Conservation (phyloP, 1,140 invertebrate species). For the Asobara japonica region DNA sequence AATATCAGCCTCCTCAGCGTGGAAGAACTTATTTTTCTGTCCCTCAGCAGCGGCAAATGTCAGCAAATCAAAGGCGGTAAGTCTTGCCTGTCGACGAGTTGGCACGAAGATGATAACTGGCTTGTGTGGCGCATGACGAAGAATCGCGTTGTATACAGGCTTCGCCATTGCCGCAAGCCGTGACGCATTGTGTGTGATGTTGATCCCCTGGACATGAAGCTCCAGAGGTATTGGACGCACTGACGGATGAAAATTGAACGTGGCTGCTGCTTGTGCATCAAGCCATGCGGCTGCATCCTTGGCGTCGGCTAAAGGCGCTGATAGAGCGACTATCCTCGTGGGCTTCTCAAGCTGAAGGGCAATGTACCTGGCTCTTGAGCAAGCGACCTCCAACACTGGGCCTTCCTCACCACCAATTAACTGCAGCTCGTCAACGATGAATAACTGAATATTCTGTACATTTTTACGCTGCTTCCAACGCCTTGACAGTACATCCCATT, state of each 20-base stretch:
- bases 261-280: conserved; percentile 89
- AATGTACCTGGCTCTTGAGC: conserved; percentile 97
- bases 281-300: conserved; percentile 97
- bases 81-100: conserved; percentile 89
- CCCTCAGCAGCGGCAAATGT: conserved; percentile 92
- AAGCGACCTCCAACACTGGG: conserved; percentile 96
- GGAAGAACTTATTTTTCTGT: conserved; percentile 86
- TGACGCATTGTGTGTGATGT: conserved; percentile 96
- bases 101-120: conserved; percentile 98
- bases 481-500: conserved; percentile 98
- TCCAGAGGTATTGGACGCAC: conserved; percentile 95
- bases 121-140: conserved; percentile 85
- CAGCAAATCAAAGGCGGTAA: conserved; percentile 95
- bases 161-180: conserved; percentile 97
- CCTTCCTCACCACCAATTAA: conserved; percentile 88
- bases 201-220: conserved; percentile 95
- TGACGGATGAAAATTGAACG: conserved; percentile 99
- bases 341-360: conserved; percentile 94
- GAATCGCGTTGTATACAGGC: conserved; percentile 95
- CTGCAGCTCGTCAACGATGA: conserved; percentile 98
- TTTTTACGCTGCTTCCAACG: conserved; percentile 99
- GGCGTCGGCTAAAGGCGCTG: conserved; percentile 93
- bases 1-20: conserved; percentile 87
- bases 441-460: conserved; percentile 96
- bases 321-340: conserved; percentile 95